Base-by-base conservation (phyloP, 2,888 invertebrate genomes). In the Phasia obesa region DNA sequence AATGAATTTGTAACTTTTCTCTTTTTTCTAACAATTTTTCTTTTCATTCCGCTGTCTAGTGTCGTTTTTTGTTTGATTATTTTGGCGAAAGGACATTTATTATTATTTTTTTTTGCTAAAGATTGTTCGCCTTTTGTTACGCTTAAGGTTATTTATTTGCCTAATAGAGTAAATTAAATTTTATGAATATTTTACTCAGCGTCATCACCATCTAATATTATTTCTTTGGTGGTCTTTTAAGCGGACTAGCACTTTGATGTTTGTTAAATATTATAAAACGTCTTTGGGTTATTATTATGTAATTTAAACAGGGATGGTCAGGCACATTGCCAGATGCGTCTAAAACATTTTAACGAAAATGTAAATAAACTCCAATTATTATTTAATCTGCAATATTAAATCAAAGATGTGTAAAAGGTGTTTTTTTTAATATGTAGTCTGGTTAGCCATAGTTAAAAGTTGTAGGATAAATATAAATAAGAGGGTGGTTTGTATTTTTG, bases 151-250 rank as follows among this genome's bases (percentile, higher is more conserved):
- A 35, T 69, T 74, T 62, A 67, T 74, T 74, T 74, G 17, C 49
- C 70, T 35, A 71, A 75, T 70, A 62, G 59, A 59, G 44, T 57
- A 70, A 81, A 75, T 70, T 75, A 75, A 75, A 64, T 74, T 80
- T 64, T 65, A 73, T 75, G 57, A 80, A 69, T 62, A 74, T 60
- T 80, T 67, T 49, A 65, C 38, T 65, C 23, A 2, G 38, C 17
- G 17, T 42, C 38, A 38, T 49, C 19, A 47, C 2, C 49, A 49
- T 35, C 11, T 35, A 1, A 11, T 9, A 11, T 53, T 19, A 3
- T 55, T 62, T 62, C 1, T 51, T 19, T 23, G 11, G 3, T 27
- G 4, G 6, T 31, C n/a, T 21, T 49, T 49, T 27, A 42, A 21
- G 27, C 19, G 4, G 5, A 15, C 19, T 13, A 23, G 4, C 6